These are phyloP conservation scores for Phataginus tricuspis DNA, from an alignment of 2,797 vertebrate species.

Conservation along the genomic window DNA sequence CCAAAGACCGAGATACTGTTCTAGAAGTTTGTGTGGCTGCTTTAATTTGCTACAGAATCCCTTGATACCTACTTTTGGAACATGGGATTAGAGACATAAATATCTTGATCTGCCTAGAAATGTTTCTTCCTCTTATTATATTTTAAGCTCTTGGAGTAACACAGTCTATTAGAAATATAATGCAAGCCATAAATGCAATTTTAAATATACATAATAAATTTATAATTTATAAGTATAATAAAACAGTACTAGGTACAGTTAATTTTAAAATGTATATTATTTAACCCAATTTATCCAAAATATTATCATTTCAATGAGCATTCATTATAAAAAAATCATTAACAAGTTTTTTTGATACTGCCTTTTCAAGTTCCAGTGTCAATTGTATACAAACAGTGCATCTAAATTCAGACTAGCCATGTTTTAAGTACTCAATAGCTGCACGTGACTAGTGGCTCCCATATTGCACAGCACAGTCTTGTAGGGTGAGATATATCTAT, in stretches of 20 bases:
- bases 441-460: not conserved
- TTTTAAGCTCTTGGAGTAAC: not conserved
- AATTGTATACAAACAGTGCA: not conserved
- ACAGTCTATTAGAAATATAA: not conserved
- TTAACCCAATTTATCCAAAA: not conserved
- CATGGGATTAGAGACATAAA: not conserved
- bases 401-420: not conserved
- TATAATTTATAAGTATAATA: not conserved
- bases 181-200: not conserved
- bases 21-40: not conserved
- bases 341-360: not conserved
- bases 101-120: not conserved
- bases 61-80: not conserved
- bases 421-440: not conserved
- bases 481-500: not conserved
- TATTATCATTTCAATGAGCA: not conserved
- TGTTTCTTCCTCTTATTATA: not conserved
- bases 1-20: not conserved
- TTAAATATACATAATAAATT: not conserved
- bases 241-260: not conserved
- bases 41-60: not conserved
- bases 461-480: not conserved
- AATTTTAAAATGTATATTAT: not conserved
- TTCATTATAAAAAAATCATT: not conserved
- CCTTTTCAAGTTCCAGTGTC: not conserved